A percentile compares a stretch with the other conserved stretches of the same genome.
Conservation (phyloP, 2,113 vertebrate species). For the Recurvirostra avosetta region DNA sequence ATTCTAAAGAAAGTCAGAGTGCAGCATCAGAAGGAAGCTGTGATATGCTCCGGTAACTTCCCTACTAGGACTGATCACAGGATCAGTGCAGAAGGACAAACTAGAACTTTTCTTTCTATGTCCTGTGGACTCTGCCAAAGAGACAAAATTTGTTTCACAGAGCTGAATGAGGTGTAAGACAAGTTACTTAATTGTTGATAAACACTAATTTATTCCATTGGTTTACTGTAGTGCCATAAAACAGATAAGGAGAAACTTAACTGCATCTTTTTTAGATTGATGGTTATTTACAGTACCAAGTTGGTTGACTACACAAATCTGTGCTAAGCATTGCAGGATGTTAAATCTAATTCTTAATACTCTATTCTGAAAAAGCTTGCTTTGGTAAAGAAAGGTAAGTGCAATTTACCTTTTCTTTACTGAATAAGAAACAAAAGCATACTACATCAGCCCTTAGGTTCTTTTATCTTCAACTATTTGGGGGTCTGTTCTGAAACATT, state of each 20-base stretch:
- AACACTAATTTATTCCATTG: background rate
- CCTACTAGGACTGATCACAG: background rate
- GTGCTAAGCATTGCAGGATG: background rate
- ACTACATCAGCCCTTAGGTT: background rate
- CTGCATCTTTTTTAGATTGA: background rate
- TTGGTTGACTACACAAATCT: background rate
- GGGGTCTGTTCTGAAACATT: background rate
- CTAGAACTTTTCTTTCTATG: background rate
- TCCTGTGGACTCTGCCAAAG: background rate
- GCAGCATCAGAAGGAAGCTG: background rate
- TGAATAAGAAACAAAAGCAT: background rate
- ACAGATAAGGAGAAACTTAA: background rate
- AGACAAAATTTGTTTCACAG: background rate
- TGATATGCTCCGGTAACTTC: background rate
- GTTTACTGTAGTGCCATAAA: background rate
- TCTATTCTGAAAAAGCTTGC: constrained; percentile 41
- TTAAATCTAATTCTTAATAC: constrained; percentile 36
- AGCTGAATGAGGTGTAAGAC: background rate
- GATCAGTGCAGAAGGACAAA: background rate
- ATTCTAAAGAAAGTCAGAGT: background rate
- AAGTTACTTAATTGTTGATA: background rate
- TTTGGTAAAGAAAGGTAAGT: constrained; percentile 55
- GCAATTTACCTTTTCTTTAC: constrained; percentile 33
- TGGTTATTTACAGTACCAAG: background rate
- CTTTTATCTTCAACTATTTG: background rate